Evolutionary conservation across 2,888 invertebrate genomes (phyloP), one percentile per base, ranked within the genome.

Genomic region (Drosophila neotestacea): DNA sequence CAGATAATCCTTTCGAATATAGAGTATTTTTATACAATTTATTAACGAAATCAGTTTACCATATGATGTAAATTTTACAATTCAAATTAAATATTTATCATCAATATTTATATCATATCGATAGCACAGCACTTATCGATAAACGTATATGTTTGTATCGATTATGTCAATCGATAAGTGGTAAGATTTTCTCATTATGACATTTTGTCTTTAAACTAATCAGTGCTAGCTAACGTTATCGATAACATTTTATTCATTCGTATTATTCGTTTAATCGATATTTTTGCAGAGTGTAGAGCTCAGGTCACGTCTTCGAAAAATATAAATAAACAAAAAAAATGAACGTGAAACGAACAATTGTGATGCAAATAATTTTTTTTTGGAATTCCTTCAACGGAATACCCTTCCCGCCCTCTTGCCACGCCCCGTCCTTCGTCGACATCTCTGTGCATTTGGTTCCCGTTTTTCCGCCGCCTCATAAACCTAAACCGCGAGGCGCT

Each of bases 401-500:
- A 34, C 30, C 32, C 34, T 36, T 22, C 27, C 16, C 41, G 4
- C 5, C 36, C 13, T 10, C 38, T 38, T 6, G 5, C 41, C 28
- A 4, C n/a, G 28, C 28, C 9, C 22, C 6, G 4, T 13, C 6
- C 6, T 28, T 4, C 4, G 42, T 16, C 32, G 22, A 41, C 30
- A 28, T 44, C 36, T 36, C 6, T n/a, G 39, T 47, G 50, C 16
- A 59, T 62, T 69, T 64, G 56, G 38, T 66, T 68, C 27, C 63
- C 52, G 61, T 68, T 70, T 69, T 51, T 68, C 68, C 51, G 69
- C 39, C 60, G 82, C 61, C 59, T 79, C 70, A 79, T 66, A 73
- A 80, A 71, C 80, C 80, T 66, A 73, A 80, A 71, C 80, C 80
- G 83, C 82, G 73, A 78, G 73, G 72, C 77, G 87, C 77, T 87